Evolutionary conservation across 30 jellyfish, hydroid and myxozoan genomes (phyloP), one percentile per base, ranked within the genome.

Genomic region (Pelagia noctiluca): DNA sequence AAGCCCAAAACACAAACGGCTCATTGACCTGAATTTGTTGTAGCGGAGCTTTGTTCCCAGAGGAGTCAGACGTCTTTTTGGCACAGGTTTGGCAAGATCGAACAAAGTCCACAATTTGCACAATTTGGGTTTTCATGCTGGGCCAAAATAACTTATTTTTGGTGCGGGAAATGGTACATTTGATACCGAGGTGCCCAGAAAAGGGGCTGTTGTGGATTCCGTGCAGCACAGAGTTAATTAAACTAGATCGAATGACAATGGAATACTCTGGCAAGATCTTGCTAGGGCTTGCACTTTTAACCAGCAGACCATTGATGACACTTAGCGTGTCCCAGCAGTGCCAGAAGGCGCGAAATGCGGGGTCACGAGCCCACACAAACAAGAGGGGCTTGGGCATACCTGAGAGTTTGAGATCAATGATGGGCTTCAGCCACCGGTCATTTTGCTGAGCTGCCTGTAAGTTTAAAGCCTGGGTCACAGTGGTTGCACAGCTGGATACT

Each of bases 1-100:
- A n/a, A 1, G 91, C 95, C 78, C 71, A 38, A 23, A 57, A 38
- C 50, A 32, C 83, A 34, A 84, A 69, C 12, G 95, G 95, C 42
- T 29, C 82, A 34, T 67, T 52, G 10, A 71, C 91, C 22, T 85
- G 74, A 80, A 29, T 31, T 22, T 36, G 47, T 25, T 76, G 78
- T 36, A 73, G 10, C 11, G 85, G 85, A 46, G 85, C 85, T 54
- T 73, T 73, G 73, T 50, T 50, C 29, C 19, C 16, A 16, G 57
- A 42, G 16, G 16, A 5, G 57, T 16, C 57, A 8, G 16, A 16
- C 88, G 53, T 76, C 35, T 23, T 35, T 29, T 62, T 78, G 52
- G 50, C 60, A 71, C 94, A 84, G 0, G 50, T 34, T 50, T 35
- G 50, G 88, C 89, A 84, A 30, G 46, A 13, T 50, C n/a, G 18